phyloP scores from a whole-genome alignment of 2,888 invertebrate genomes.

The Aleiodes leptofemur region DNA sequence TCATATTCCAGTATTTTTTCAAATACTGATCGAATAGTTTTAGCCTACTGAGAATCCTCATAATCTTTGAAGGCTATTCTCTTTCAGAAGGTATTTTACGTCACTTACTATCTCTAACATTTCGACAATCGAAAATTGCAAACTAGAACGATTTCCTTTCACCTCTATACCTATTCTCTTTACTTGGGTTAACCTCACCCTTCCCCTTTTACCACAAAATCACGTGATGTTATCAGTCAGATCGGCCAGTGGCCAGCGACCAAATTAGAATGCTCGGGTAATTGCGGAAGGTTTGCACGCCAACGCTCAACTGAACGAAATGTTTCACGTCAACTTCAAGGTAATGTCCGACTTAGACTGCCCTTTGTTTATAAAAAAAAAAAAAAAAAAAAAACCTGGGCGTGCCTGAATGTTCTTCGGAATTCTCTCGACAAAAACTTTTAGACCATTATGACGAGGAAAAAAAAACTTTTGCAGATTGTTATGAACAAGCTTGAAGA shows the following conservation, averaged over 20 bases:
- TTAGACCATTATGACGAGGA: background rate
- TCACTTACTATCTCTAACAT: background rate
- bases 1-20: no score
- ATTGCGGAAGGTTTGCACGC: constrained; percentile 71
- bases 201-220: constrained; percentile 57
- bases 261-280: constrained; percentile 70
- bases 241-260: constrained; percentile 61
- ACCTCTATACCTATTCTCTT: background rate
- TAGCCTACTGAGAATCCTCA: background rate
- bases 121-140: constrained; percentile 1
- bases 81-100: background rate
- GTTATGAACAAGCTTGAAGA: background rate
- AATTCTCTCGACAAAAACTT: background rate
- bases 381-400: no score
- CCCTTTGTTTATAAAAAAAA: constrained; percentile 21
- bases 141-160: constrained; percentile 39
- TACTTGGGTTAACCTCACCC: constrained; percentile 58
- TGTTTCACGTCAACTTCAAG: constrained; percentile 51
- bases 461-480: background rate
- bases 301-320: constrained; percentile 65
- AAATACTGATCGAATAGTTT: no score
- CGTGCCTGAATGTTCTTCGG: constrained; percentile 8
- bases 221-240: constrained; percentile 70
- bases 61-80: constrained; percentile 14
- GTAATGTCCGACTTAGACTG: constrained; percentile 14